Conservation (phyloP, 2,797 vertebrate genomes). For the Sebastes kiyomatsui region DNA sequence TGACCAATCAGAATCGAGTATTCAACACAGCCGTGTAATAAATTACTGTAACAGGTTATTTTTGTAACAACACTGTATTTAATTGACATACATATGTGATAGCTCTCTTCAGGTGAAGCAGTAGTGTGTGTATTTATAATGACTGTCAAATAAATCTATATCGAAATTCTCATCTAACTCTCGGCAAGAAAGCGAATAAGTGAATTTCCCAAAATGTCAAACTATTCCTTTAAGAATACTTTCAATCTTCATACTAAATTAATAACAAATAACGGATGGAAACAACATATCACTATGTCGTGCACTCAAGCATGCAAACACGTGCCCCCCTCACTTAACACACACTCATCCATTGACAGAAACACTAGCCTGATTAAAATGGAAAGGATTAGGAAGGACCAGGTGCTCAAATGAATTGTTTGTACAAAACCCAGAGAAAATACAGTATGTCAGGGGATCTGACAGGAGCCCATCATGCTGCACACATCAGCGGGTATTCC, state of each 20-base stretch:
- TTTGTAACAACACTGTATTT: not conserved
- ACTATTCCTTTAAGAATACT: not conserved
- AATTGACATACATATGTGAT: not conserved
- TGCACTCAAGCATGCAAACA: conserved; percentile 37
- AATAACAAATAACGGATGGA: conserved; percentile 20
- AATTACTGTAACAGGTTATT: not conserved
- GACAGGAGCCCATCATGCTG: conserved; percentile 47
- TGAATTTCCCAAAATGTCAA: not conserved
- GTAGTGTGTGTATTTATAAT: not conserved
- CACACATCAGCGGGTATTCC: conserved; percentile 49
- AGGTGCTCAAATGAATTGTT: conserved; percentile 76
- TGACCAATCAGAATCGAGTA: no score
- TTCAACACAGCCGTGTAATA: not conserved
- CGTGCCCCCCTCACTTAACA: not conserved
- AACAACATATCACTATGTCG: conserved; percentile 23
- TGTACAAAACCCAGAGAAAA: conserved; percentile 60
- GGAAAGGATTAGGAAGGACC: conserved; percentile 65
- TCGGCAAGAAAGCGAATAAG: not conserved
- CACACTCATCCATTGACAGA: conserved; percentile 62
- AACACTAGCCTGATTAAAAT: conserved; percentile 75
- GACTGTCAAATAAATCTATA: not conserved
- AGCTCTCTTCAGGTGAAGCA: not conserved
- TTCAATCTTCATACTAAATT: not conserved
- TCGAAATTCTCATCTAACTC: not conserved
- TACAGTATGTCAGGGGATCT: conserved; percentile 55